Conservation (phyloP, 1,140 invertebrate species). For the Onthophagus taurus region DNA sequence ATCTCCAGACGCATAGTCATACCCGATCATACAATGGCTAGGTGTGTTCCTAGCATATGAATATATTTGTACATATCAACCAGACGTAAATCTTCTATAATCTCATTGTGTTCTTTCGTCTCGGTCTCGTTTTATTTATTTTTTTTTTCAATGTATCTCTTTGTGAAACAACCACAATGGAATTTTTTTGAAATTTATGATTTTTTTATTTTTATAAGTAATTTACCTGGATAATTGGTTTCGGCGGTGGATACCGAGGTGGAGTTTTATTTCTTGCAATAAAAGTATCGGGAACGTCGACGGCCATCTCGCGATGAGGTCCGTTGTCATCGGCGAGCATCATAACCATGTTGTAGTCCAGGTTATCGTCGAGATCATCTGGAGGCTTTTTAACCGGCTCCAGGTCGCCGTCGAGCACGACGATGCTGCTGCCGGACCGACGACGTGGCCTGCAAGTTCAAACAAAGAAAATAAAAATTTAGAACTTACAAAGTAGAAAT, state of each 20-base stretch:
- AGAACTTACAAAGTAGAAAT: too few species aligned
- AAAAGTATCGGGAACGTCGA: constrained; percentile 95
- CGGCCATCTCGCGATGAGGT: constrained; percentile 92
- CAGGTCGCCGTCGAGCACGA: constrained; percentile 52
- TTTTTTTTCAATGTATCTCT: too few species aligned
- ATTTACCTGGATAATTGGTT: constrained; percentile 40
- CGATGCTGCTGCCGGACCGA: constrained; percentile 57
- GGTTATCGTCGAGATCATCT: constrained; percentile 32
- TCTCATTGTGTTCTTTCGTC: too few species aligned
- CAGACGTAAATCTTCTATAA: too few species aligned
- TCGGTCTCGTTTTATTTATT: too few species aligned
- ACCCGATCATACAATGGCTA: too few species aligned
- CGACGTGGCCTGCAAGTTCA: constrained; percentile 50
- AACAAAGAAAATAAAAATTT: too few species aligned
- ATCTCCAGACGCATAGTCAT: too few species aligned
- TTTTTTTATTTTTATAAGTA: background rate
- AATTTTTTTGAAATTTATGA: background rate
- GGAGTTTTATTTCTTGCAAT: constrained; percentile 83
- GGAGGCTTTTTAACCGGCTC: constrained; percentile 36
- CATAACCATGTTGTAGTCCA: constrained; percentile 53
- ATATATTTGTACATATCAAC: too few species aligned
- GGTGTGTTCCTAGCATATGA: too few species aligned
- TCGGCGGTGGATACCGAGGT: constrained; percentile 78
- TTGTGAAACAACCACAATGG: too few species aligned
- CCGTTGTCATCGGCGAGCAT: constrained; percentile 60